These are phyloP conservation scores for Lacerta agilis DNA, from an alignment of 2,797 vertebrate species.

Conservation along the genomic window DNA sequence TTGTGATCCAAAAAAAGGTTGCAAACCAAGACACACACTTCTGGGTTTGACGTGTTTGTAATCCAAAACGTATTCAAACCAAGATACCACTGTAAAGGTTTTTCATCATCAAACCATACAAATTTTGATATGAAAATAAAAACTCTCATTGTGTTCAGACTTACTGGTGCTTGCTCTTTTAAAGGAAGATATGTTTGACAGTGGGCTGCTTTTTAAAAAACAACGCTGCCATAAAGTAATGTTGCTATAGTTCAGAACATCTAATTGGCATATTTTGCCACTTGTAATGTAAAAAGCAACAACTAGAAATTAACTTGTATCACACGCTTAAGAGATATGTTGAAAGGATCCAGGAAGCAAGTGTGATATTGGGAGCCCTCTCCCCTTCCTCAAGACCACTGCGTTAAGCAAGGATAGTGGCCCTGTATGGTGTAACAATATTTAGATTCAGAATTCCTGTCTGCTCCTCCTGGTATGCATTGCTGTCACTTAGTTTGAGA, in stretches of 20 bases:
- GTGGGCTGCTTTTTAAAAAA: no score
- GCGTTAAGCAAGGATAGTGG: not conserved
- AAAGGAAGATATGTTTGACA: not conserved
- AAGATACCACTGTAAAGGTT: not conserved
- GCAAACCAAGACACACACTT: no score
- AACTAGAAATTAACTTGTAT: not conserved
- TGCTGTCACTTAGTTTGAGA: constrained; percentile 9
- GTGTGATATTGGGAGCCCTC: not conserved
- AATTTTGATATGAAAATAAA: not conserved
- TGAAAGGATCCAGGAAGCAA: not conserved
- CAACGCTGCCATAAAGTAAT: not conserved
- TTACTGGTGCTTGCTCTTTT: not conserved
- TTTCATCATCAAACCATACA: not conserved
- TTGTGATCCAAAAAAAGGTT: no score
- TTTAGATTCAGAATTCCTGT: constrained; percentile 1
- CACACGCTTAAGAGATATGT: not conserved
- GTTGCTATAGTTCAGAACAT: constrained; percentile 16
- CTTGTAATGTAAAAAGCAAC: not conserved
- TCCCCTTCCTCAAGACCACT: not conserved
- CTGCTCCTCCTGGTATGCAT: not conserved
- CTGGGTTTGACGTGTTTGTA: no score
- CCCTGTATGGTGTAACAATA: fast-evolving
- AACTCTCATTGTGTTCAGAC: not conserved
- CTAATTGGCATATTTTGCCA: not conserved
- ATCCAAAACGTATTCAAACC: no score